Percentiles rank a stretch among this genome's conserved stretches.
phyloP scores from a whole-genome alignment of 2,888 invertebrate species.

The Agonopterix heracliana region DNA sequence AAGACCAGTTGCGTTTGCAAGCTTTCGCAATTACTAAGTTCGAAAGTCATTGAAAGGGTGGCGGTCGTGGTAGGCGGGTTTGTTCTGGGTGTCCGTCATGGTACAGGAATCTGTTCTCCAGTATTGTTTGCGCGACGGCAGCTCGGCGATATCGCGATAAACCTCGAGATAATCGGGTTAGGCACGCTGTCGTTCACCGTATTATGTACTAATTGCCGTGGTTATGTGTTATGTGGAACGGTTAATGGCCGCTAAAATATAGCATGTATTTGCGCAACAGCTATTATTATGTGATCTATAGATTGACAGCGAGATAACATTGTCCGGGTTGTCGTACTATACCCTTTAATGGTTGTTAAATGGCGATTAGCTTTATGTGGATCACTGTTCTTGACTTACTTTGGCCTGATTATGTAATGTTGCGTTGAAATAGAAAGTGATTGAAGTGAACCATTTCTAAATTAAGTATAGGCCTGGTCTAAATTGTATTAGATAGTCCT shows the following conservation, averaged over 20 bases:
- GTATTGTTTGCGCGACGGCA: slow-evolving; percentile 34
- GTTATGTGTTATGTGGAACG: slow-evolving; percentile 54
- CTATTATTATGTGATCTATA: slow-evolving; percentile 49
- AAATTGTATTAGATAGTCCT: no score
- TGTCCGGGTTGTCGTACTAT: slow-evolving; percentile 33
- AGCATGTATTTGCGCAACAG: slow-evolving; percentile 47
- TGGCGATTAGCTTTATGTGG: slow-evolving; percentile 1
- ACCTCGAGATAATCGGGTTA: slow-evolving; percentile 62
- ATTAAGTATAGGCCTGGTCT: no score
- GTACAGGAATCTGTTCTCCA: slow-evolving; percentile 50
- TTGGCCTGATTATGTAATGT: neutral
- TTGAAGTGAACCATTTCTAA: no score
- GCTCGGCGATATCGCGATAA: slow-evolving; percentile 49
- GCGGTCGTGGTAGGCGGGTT: slow-evolving; percentile 39
- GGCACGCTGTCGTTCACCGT: slow-evolving; percentile 65
- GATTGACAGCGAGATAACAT: slow-evolving; percentile 57
- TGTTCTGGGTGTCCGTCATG: slow-evolving; percentile 49
- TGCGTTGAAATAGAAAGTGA: slow-evolving; percentile 5
- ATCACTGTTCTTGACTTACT: slow-evolving; percentile 9
- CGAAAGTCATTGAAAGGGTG: slow-evolving; percentile 34
- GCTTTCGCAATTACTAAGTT: slow-evolving; percentile 35
- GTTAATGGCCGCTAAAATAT: slow-evolving; percentile 57
- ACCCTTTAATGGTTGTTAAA: slow-evolving; percentile 17
- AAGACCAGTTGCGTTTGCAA: slow-evolving; percentile 30
- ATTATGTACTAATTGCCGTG: slow-evolving; percentile 64